These are phyloP conservation scores for Rhamphomyia laevipes DNA, from an alignment of 2,888 invertebrate genomes.

Conservation along the genomic window DNA sequence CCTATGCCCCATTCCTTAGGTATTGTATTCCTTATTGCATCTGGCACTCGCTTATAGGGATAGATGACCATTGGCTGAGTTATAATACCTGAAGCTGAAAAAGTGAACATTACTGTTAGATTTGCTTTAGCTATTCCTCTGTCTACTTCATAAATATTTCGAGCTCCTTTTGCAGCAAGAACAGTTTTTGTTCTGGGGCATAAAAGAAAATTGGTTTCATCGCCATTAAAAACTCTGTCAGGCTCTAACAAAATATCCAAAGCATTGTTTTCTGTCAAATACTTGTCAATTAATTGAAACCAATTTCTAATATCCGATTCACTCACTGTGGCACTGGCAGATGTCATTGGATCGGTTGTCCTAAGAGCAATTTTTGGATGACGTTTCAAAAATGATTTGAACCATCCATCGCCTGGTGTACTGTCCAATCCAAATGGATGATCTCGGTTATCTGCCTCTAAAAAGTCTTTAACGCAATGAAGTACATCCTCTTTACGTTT, in stretches of 20 bases:
- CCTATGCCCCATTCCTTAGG: slow-evolving; percentile 21
- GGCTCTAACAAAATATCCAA: slow-evolving; percentile 2
- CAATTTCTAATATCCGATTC: slow-evolving; percentile 5
- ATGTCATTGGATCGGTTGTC: neutral
- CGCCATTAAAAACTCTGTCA: slow-evolving; percentile 4
- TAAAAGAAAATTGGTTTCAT: slow-evolving; percentile 19
- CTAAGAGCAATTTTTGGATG: too few relatives aligned
- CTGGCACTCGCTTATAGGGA: neutral
- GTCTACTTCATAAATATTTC: slow-evolving; percentile 19
- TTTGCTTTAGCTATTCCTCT: slow-evolving; percentile 19
- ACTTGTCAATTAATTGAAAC: slow-evolving; percentile 1
- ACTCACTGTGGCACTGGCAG: neutral
- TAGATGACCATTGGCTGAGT: slow-evolving; percentile 20
- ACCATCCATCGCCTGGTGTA: neutral
- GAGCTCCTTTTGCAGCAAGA: slow-evolving; percentile 17
- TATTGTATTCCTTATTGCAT: neutral
- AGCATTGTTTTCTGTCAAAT: neutral
- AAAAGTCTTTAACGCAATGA: too few relatives aligned
- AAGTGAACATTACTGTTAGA: slow-evolving; percentile 20
- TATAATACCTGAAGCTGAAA: slow-evolving; percentile 20
- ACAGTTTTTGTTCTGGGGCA: slow-evolving; percentile 20
- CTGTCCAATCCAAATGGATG: too few relatives aligned
- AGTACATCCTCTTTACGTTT: too few relatives aligned
- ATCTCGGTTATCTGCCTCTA: too few relatives aligned
- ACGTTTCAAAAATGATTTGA: neutral